phyloP scores from a whole-genome alignment of 1,140 invertebrate species.

The Tribolium castaneum region DNA sequence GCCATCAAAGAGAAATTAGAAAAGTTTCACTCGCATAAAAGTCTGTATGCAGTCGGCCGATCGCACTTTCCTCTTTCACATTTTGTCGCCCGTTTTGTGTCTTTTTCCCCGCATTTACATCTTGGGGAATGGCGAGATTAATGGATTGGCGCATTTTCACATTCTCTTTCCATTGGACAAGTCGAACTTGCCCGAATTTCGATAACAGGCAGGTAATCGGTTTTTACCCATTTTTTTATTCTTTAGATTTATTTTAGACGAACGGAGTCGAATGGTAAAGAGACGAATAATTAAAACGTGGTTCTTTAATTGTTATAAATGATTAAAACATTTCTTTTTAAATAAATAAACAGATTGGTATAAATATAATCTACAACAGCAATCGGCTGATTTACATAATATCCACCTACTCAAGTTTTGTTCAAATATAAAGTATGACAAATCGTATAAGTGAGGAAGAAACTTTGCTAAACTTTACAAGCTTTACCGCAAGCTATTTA shows the following conservation, averaged over 20 bases:
- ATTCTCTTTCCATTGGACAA: constrained; percentile 1
- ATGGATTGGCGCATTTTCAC: constrained; percentile 1
- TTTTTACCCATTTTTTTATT: background rate
- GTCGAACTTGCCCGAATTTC: constrained; percentile 16
- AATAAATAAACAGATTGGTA: no score
- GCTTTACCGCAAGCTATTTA: no score
- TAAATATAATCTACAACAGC: no score
- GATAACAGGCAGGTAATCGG: background rate
- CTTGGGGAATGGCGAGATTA: background rate
- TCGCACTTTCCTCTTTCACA: constrained; percentile 85
- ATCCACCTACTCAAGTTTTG: no score
- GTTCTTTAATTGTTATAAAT: background rate
- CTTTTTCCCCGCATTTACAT: background rate
- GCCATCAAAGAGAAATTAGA: constrained; percentile 42
- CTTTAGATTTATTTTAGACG: background rate
- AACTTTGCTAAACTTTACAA: no score
- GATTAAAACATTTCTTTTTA: no score
- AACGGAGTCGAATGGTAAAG: background rate
- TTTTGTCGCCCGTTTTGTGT: constrained; percentile 97
- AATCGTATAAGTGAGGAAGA: no score
- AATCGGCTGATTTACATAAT: no score
- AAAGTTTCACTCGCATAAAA: constrained; percentile 38
- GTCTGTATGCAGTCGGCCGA: background rate
- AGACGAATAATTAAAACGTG: background rate
- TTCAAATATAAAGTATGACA: no score